Conservation (phyloP, 2,113 vertebrate genomes). For the Dendropsophus ebraccatus region DNA sequence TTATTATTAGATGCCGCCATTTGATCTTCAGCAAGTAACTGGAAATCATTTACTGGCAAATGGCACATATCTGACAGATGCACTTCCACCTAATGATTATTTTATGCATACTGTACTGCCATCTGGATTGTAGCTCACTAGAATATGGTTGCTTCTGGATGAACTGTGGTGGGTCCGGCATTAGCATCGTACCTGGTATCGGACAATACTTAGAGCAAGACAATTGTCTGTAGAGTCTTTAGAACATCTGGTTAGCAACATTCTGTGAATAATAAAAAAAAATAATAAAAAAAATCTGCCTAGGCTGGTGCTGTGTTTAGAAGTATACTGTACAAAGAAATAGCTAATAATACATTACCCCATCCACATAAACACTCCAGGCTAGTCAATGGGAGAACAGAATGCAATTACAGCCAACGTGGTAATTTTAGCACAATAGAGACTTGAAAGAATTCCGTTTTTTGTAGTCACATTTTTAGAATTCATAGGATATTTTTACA, state of each 20-base stretch:
- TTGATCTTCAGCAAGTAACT: neutral
- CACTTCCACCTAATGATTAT: conserved; percentile 6
- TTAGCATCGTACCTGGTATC: neutral
- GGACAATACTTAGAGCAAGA: neutral
- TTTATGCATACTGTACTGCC: conserved; percentile 17
- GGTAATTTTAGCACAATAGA: neutral
- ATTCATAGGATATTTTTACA: neutral
- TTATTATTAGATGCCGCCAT: neutral
- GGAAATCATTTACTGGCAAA: conserved; percentile 8
- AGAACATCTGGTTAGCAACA: neutral
- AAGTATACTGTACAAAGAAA: neutral
- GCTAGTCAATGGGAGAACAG: neutral
- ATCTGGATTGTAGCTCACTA: neutral
- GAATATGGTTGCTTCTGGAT: neutral
- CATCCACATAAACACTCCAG: neutral
- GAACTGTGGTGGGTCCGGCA: neutral
- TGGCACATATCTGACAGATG: neutral
- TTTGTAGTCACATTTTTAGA: too few relatives aligned
- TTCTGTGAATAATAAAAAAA: neutral
- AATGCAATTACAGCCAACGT: neutral
- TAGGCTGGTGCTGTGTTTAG: neutral
- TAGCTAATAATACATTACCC: neutral
- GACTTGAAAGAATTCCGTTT: neutral
- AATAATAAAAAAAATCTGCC: neutral
- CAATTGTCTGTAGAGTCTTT: neutral